phyloP scores from a whole-genome alignment of 2,888 invertebrate genomes.

The Syritta pipiens region DNA sequence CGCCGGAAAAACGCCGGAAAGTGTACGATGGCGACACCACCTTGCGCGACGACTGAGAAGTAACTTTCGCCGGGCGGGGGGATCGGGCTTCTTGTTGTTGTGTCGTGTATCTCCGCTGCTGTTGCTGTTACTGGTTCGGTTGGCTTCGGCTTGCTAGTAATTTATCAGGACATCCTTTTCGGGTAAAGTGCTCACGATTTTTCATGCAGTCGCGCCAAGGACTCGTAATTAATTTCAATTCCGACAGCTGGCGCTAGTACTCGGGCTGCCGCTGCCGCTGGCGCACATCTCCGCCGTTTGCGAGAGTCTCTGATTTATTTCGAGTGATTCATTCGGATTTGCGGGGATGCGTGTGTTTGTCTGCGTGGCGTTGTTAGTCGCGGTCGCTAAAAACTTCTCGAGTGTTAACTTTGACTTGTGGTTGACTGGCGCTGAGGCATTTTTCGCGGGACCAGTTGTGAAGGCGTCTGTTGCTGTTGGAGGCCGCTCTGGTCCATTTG shows the following conservation, averaged over 20 bases:
- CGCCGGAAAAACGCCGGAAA: conserved; percentile 26
- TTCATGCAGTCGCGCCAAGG: conserved; percentile 59
- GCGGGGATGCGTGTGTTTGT: background rate
- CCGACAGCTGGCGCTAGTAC: conserved; percentile 38
- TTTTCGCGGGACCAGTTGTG: conserved; percentile 4
- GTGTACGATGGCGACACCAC: conserved; percentile 30
- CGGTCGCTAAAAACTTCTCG: background rate
- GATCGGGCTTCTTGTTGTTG: conserved; percentile 27
- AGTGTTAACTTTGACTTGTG: conserved; percentile 56
- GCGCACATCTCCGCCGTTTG: conserved; percentile 53
- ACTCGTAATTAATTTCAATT: conserved; percentile 64
- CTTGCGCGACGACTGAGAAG: conserved; percentile 17
- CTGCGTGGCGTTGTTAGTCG: background rate
- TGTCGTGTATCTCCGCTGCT: no score
- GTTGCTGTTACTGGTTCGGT: conserved; percentile 14
- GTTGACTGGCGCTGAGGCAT: conserved; percentile 36
- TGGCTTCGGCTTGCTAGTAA: no score
- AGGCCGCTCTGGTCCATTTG: conserved; percentile 33
- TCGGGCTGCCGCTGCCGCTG: conserved; percentile 17
- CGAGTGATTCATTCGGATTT: conserved; percentile 51
- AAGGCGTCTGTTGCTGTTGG: no score
- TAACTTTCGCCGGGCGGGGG: conserved; percentile 15
- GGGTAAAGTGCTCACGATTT: conserved; percentile 41
- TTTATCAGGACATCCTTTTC: conserved; percentile 67
- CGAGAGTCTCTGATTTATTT: conserved; percentile 38